Conservation (phyloP, 2,113 vertebrate species). For the Arizona elegans region DNA sequence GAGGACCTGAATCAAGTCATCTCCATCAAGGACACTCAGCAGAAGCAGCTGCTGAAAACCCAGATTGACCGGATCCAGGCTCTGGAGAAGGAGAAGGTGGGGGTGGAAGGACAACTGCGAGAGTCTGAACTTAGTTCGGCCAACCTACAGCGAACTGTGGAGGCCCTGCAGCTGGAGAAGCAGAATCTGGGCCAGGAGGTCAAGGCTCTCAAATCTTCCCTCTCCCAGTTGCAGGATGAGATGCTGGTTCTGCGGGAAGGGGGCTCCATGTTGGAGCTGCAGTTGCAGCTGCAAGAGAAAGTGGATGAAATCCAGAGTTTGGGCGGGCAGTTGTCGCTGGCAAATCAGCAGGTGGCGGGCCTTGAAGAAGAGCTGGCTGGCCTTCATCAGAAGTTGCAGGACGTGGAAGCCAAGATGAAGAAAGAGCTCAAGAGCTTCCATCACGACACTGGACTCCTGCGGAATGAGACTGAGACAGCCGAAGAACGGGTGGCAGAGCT, state of each 20-base stretch:
- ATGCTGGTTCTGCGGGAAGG: conserved; percentile 48
- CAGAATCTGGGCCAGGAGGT: conserved; percentile 56
- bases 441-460: conserved; percentile 89
- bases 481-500: conserved; percentile 94
- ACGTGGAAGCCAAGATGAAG: conserved; percentile 67
- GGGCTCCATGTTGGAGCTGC: conserved; percentile 32
- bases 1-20: conserved; percentile 90
- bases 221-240: conserved; percentile 53
- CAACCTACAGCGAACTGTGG: conserved; percentile 39
- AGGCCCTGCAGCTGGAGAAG: conserved; percentile 63
- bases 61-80: conserved; percentile 77
- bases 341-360: conserved; percentile 62
- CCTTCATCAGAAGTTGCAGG: conserved; percentile 57
- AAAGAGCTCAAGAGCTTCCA: conserved; percentile 84
- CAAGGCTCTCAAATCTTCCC: conserved; percentile 50
- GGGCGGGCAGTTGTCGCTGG: conserved; percentile 70
- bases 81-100: conserved; percentile 74
- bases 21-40: conserved; percentile 90
- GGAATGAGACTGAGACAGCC: conserved; percentile 90
- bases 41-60: conserved; percentile 83
- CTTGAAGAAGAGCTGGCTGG: conserved; percentile 67
- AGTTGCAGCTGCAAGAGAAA: conserved; percentile 68
- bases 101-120: conserved; percentile 61
- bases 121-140: conserved; percentile 45
- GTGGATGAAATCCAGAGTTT: conserved; percentile 73